Percentiles rank a stretch among this genome's conserved stretches.
Conservation (phyloP, 2,113 vertebrate species). For the Ophthalmolycus amberensis region DNA sequence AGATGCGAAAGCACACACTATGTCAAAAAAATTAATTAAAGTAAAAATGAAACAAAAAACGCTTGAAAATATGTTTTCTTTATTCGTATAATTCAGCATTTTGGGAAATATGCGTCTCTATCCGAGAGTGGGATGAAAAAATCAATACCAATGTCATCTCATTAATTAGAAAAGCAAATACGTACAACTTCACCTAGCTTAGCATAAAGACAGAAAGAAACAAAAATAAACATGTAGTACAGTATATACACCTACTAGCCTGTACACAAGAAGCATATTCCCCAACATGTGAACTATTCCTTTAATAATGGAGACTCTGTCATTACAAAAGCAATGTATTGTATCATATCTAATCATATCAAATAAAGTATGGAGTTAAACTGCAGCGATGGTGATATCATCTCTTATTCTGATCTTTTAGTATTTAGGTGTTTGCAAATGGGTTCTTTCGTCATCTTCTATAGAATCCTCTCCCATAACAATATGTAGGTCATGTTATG, state of each 20-base stretch:
- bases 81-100: neutral
- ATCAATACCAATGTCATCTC: neutral
- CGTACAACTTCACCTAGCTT: neutral
- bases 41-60: neutral
- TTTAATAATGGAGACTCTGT: neutral
- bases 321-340: too few relatives aligned
- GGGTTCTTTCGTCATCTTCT: conserved; percentile 13
- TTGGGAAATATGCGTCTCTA: neutral
- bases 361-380: conserved; percentile 8
- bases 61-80: neutral
- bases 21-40: neutral
- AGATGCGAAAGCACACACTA: neutral
- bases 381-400: neutral
- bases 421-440: neutral
- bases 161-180: neutral
- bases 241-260: neutral
- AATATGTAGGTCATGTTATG: conserved; percentile 39
- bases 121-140: neutral
- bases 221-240: neutral
- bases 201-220: neutral
- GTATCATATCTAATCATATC: neutral
- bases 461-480: conserved; percentile 17
- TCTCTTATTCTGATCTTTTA: neutral
- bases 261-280: neutral
- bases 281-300: neutral